Conservation (phyloP, 1,140 invertebrate species). For the Papilio machaon region DNA sequence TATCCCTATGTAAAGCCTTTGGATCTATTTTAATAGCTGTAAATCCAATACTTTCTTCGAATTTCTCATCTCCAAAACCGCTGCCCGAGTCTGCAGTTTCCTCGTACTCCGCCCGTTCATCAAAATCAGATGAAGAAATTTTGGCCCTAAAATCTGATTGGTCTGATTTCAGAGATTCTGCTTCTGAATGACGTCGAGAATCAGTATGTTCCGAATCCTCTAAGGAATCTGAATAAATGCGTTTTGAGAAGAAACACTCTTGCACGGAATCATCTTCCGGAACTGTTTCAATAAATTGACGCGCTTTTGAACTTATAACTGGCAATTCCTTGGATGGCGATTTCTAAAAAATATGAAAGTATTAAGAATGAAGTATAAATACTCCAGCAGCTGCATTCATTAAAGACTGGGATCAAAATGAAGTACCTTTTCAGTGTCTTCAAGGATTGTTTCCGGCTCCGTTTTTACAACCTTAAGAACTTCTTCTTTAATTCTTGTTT, state of each 20-base stretch:
- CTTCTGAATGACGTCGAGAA: conserved; percentile 79
- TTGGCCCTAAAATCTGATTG: conserved; percentile 79
- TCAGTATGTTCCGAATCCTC: conserved; percentile 81
- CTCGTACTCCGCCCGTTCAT: conserved; percentile 78
- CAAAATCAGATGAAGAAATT: conserved; percentile 77
- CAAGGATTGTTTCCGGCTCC: conserved; percentile 62
- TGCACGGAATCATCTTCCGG: conserved; percentile 81
- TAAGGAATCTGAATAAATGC: conserved; percentile 81
- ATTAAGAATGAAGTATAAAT: conserved; percentile 32
- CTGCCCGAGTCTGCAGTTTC: conserved; percentile 75
- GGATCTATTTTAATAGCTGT: conserved; percentile 70
- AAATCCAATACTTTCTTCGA: conserved; percentile 77
- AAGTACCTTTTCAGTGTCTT: conserved; percentile 60
- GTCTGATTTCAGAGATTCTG: conserved; percentile 80
- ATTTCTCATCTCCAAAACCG: conserved; percentile 78
- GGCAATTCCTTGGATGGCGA: conserved; percentile 69
- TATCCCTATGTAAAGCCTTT: conserved; percentile 60
- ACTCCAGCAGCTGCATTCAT: conserved; percentile 1
- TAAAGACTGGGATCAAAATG: background rate
- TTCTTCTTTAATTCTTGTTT: conserved; percentile 48
- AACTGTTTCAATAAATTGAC: conserved; percentile 81
- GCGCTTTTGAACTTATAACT: conserved; percentile 80
- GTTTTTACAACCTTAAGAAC: conserved; percentile 71
- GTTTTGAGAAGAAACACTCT: conserved; percentile 82
- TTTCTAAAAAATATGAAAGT: conserved; percentile 53